Evolutionary conservation across 2,888 invertebrate species (phyloP).

Genomic region (Coelinius sp.): DNA sequence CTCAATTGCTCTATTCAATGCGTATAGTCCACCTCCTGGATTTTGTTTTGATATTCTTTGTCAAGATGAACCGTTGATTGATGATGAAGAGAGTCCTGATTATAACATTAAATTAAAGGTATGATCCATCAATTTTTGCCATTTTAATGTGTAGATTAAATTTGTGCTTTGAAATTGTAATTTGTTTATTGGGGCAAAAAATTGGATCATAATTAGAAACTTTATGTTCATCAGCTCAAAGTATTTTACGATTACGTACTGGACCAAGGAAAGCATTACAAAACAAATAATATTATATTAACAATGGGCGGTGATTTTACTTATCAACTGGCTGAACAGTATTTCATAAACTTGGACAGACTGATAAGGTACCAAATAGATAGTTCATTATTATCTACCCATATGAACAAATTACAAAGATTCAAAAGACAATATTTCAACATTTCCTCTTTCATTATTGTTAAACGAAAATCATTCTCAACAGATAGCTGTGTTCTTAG

Average conservation of each 20-base stretch:
- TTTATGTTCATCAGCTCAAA: conserved; percentile 56
- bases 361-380: conserved; percentile 78
- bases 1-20: conserved; percentile 86
- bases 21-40: conserved; percentile 87
- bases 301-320: conserved; percentile 96
- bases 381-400: neutral
- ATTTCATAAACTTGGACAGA: conserved; percentile 89
- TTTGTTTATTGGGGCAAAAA: conserved; percentile 27
- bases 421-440: conserved; percentile 46
- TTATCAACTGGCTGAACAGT: conserved; percentile 85
- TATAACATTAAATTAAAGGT: conserved; percentile 87
- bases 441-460: neutral
- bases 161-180: conserved; percentile 40
- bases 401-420: conserved; percentile 37
- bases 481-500: conserved; percentile 76
- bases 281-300: conserved; percentile 82
- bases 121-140: conserved; percentile 41
- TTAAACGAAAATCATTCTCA: conserved; percentile 34
- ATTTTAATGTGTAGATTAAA: neutral
- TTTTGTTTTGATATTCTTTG: conserved; percentile 95
- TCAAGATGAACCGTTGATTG: conserved; percentile 87
- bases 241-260: conserved; percentile 74
- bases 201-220: neutral
- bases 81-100: conserved; percentile 83
- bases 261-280: conserved; percentile 75